Evolutionary conservation across 2,113 vertebrate genomes (phyloP), one percentile per base, ranked within the genome.

Genomic region (Circaetus cinerascens): DNA sequence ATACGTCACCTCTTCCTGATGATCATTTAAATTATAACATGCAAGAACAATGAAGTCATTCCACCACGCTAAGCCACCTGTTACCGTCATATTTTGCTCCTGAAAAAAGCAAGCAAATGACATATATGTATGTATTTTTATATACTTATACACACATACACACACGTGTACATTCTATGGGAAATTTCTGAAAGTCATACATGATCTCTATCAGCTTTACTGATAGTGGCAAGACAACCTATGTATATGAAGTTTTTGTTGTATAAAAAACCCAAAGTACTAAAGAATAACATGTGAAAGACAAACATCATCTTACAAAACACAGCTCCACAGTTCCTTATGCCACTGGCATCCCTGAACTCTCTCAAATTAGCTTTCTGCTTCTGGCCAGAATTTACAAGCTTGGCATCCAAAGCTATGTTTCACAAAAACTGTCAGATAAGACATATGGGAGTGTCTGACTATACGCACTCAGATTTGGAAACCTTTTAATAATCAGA

Each of bases 81-180:
- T 99, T 93, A 99, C 99, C 5, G 98, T 98, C 99, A 99, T 99
- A 97, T 99, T 99, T 98, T 99, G 99, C 97, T 99, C 99, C 99
- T 99, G 84, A 97, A 97, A 90, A 82, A 81, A 29, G 6, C 36
- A 76, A 69, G 14, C 10, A 93, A 69, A 67, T 50, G 1, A 88
- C 22, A 73, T 9, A 30, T 2, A 56, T 7, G 3, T 21, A 69
- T 30, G 5, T 27, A 32, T n/a, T 81, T 60, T 73, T 73, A 20
- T 40, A 64, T 26, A 27, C 22, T 29, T 46, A 36, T 0, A 41
- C 5, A 68, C 6, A 56, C 9, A 34, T 29, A 53, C 22, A 38
- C 3, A 36, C 2, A 51, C 4, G 20, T 0, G 2, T 32, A 51
- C 4, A 34, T 69, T 92, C n/a, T 41, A 12, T 15, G 30, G 15